Percentiles rank a stretch among this genome's conserved stretches.
Conservation (phyloP, 2,888 invertebrate species). For the Eristalis arbustorum region DNA sequence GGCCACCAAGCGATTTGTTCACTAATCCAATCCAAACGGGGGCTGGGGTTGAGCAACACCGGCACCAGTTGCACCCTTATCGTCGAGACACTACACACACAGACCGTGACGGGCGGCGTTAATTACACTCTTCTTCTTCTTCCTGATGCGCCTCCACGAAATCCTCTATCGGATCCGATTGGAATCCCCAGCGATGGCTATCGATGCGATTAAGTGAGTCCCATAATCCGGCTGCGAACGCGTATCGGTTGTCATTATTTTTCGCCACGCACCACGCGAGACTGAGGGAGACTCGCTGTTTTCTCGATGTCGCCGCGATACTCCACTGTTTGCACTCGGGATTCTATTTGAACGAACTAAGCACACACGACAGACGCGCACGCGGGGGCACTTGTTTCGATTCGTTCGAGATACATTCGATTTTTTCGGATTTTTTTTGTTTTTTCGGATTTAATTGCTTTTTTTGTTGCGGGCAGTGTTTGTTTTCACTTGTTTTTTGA, state of each 20-base stretch:
- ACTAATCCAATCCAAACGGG: slow-evolving; percentile 68
- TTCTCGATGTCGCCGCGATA: background rate
- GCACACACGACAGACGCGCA: background rate
- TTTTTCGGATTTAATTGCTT: background rate
- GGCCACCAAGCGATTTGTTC: slow-evolving; percentile 24
- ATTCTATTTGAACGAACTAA: background rate
- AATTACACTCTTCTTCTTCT: slow-evolving; percentile 26
- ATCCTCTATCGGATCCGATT: slow-evolving; percentile 51
- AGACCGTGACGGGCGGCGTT: background rate
- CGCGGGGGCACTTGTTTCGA: background rate
- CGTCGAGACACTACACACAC: background rate
- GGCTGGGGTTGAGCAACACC: slow-evolving; percentile 6
- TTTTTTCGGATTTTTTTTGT: background rate
- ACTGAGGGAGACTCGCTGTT: background rate
- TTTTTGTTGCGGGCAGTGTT: background rate
- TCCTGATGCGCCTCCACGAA: background rate
- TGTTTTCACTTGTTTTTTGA: background rate
- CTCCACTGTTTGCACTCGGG: slow-evolving; percentile 4
- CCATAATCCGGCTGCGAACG: slow-evolving; percentile 56
- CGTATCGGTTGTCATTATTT: slow-evolving; percentile 58
- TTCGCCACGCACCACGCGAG: background rate
- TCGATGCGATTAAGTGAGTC: slow-evolving; percentile 62
- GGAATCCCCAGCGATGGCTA: slow-evolving; percentile 59
- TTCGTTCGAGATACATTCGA: background rate
- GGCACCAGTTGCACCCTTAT: slow-evolving; percentile 3